A percentile compares a stretch with the other conserved stretches of the same genome.
phyloP scores from a whole-genome alignment of 2,113 vertebrate genomes.

The Chaetodon auriga region DNA sequence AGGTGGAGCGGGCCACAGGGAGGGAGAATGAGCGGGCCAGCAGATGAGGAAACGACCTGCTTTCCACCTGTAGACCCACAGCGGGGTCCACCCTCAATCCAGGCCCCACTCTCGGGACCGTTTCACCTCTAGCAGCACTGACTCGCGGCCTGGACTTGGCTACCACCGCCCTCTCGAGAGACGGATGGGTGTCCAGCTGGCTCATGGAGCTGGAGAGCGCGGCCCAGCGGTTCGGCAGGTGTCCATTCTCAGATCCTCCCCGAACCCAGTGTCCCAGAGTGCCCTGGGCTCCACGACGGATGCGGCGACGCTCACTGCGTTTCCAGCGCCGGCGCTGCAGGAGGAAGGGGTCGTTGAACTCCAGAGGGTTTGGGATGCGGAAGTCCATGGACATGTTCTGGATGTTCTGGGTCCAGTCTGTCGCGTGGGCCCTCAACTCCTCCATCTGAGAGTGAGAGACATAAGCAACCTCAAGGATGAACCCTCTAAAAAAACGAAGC shows the following conservation, averaged over 20 bases:
- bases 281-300: conserved; percentile 75
- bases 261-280: conserved; percentile 69
- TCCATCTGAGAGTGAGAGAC: conserved; percentile 87
- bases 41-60: conserved; percentile 60
- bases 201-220: conserved; percentile 72
- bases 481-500: neutral
- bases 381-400: conserved; percentile 90
- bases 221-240: conserved; percentile 76
- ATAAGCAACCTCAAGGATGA: neutral
- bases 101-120: neutral
- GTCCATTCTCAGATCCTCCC: conserved; percentile 75
- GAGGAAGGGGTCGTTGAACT: conserved; percentile 86
- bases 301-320: conserved; percentile 77
- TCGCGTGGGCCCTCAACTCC: conserved; percentile 91
- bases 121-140: conserved; percentile 23
- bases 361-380: conserved; percentile 87
- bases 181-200: conserved; percentile 50
- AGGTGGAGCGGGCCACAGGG: conserved; percentile 59
- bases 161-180: conserved; percentile 39
- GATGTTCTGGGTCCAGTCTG: conserved; percentile 91
- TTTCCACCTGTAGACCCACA: conserved; percentile 36
- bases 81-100: conserved; percentile 43
- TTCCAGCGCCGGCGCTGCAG: conserved; percentile 84
- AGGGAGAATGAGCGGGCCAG: conserved; percentile 74
- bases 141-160: conserved; percentile 21